Evolutionary conservation across 1,140 invertebrate species (phyloP).

Genomic region (Dufourea novaeangliae): DNA sequence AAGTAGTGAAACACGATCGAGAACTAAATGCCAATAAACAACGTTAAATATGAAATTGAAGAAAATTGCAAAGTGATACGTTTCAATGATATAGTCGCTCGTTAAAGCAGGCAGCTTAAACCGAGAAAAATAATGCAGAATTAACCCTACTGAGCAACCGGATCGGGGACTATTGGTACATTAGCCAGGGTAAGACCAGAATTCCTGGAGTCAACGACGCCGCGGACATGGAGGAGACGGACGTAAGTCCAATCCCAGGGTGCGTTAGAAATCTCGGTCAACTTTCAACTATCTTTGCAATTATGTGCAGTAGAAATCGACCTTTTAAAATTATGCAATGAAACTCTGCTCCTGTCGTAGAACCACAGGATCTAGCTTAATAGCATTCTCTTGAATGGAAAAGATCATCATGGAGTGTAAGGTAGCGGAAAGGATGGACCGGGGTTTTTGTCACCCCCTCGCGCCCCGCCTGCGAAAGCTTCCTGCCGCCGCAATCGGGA

Average conservation of each 20-base stretch:
- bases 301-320: background rate
- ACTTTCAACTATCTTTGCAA: constrained; percentile 57
- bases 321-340: no score
- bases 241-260: constrained; percentile 89
- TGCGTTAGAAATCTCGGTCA: constrained; percentile 46
- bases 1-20: background rate
- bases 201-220: constrained; percentile 97
- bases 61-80: constrained; percentile 36
- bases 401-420: constrained; percentile 12
- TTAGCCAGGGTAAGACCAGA: constrained; percentile 95
- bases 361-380: no score
- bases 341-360: no score
- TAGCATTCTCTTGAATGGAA: background rate
- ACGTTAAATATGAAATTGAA: background rate
- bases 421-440: constrained; percentile 60
- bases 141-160: constrained; percentile 91
- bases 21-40: background rate
- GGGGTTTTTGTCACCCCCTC: constrained; percentile 61
- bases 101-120: constrained; percentile 36
- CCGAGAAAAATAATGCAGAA: constrained; percentile 83
- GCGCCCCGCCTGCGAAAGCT: constrained; percentile 77
- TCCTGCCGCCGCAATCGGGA: constrained; percentile 78
- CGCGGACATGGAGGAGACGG: constrained; percentile 94
- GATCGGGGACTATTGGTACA: constrained; percentile 92
- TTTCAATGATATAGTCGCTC: constrained; percentile 28